Base-by-base conservation (phyloP, 2,797 vertebrate genomes). In the Chelmon rostratus region DNA sequence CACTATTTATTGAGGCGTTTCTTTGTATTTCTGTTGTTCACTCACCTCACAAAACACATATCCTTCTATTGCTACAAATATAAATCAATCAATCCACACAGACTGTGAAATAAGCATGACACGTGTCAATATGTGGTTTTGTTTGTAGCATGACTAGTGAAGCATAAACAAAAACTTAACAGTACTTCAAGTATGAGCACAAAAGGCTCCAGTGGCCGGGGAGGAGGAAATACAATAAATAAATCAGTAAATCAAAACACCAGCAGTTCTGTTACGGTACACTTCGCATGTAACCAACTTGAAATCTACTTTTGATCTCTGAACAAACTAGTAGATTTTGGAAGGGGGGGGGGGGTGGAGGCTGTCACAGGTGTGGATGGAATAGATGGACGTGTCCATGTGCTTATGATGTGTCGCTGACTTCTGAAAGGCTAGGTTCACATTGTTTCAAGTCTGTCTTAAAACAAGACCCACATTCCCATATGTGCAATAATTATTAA, bases 41-140 rank as follows among this genome's bases (percentile, higher is more conserved):
- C 11, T 23, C 4, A 3, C 42, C 57, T 63, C 16, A 71, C 6
- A 3, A 66, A 23, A 66, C 66, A 73, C n/a, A 44, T 16, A 21
- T 42, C 16, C 7, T 46, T 50, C 8, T 16, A 19, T 72, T 57
- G 81, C 37, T 77, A 50, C 57, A 50, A 33, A 54, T 33, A 4
- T n/a, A 21, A 31, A 16, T 31, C 28, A 16, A 35, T n/a, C 38
- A 5, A 46, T 28, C 12, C 7, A 37, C 12, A 71, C 47, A 25
- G 19, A 61, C n/a, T 71, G 11, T 19, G 23, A 68, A 50, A 63
- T 37, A 40, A 49, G 18, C 11, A 35, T 9, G 16, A 19, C 16
- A 28, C 8, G 28, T 16, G 13, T 46, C 23, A 44, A 11, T 16
- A 38, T 3, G 9, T 33, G 3, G 21, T 23, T 57, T 46, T 5